phyloP scores from a whole-genome alignment of 92 coral and sea anemone species.

The Blastomussa wellsi region DNA sequence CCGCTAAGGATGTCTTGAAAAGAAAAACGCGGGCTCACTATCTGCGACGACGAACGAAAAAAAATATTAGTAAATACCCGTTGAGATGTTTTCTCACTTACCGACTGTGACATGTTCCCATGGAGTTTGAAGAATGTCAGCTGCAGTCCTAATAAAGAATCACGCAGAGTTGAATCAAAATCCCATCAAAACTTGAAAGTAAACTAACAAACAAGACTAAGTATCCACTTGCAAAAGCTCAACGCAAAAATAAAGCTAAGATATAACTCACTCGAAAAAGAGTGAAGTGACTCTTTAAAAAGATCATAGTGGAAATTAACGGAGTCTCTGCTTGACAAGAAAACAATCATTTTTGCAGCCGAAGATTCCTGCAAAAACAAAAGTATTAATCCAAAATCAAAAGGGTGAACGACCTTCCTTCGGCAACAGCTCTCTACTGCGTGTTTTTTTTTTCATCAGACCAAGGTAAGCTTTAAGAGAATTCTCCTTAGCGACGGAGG shows the following conservation, averaged over 20 bases:
- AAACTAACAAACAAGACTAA: too few relatives aligned
- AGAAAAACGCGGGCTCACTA: too few relatives aligned
- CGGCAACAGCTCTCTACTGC: too few relatives aligned
- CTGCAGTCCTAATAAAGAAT: slow-evolving; percentile 34
- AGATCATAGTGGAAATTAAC: slow-evolving; percentile 84
- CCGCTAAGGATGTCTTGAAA: too few relatives aligned
- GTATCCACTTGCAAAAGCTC: too few relatives aligned
- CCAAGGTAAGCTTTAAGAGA: too few relatives aligned
- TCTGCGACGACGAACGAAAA: too few relatives aligned
- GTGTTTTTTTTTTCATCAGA: too few relatives aligned
- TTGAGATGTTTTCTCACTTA: slow-evolving; percentile 33
- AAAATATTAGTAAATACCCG: background rate
- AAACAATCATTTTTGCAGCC: slow-evolving; percentile 79
- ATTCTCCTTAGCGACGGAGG: too few relatives aligned
- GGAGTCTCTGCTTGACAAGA: slow-evolving; percentile 91
- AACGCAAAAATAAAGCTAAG: background rate
- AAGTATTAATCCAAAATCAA: background rate
- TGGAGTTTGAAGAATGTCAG: slow-evolving; percentile 80
- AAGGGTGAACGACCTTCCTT: too few relatives aligned
- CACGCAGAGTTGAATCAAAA: background rate
- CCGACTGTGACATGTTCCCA: slow-evolving; percentile 93
- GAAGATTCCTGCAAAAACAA: slow-evolving; percentile 41
- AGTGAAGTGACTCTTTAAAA: slow-evolving; percentile 35
- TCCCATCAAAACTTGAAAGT: too few relatives aligned
- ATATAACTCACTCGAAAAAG: slow-evolving; percentile 5